Evolutionary conservation across 2,888 invertebrate species (phyloP).

Genomic region (Antheraea yamamai): DNA sequence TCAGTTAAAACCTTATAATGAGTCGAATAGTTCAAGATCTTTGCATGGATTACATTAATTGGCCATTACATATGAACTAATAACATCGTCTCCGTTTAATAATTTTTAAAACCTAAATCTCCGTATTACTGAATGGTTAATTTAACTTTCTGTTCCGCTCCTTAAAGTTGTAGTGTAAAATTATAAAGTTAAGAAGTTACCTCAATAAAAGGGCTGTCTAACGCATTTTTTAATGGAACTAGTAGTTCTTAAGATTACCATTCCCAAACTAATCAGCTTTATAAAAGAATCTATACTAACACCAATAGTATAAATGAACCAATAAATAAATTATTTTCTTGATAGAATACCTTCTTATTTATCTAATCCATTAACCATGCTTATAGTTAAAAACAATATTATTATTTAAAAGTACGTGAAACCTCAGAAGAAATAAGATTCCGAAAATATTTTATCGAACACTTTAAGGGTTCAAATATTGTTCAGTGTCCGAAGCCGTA

Average conservation of each 20-base stretch:
- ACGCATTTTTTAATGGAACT: neutral
- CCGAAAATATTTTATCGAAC: constrained; percentile 47
- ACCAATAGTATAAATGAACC: no score
- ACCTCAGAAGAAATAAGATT: constrained; percentile 42
- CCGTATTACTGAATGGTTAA: no score
- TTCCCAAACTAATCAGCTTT: neutral
- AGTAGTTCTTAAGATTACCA: neutral
- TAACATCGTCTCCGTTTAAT: no score
- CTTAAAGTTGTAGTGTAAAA: neutral
- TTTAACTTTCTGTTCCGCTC: no score
- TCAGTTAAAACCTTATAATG: no score
- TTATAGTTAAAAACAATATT: neutral
- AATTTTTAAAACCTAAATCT: no score
- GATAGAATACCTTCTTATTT: neutral
- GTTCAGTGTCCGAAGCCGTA: constrained; percentile 65
- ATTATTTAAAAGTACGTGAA: neutral
- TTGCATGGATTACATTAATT: no score
- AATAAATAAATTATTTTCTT: no score
- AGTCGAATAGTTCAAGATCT: no score
- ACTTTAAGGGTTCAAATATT: constrained; percentile 52
- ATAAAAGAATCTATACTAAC: no score
- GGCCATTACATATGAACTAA: no score
- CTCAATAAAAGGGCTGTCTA: neutral
- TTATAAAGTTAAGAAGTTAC: neutral
- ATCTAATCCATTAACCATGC: neutral